Evolutionary conservation across 2,113 vertebrate species (phyloP).

Genomic region (Ahaetulla prasina): DNA sequence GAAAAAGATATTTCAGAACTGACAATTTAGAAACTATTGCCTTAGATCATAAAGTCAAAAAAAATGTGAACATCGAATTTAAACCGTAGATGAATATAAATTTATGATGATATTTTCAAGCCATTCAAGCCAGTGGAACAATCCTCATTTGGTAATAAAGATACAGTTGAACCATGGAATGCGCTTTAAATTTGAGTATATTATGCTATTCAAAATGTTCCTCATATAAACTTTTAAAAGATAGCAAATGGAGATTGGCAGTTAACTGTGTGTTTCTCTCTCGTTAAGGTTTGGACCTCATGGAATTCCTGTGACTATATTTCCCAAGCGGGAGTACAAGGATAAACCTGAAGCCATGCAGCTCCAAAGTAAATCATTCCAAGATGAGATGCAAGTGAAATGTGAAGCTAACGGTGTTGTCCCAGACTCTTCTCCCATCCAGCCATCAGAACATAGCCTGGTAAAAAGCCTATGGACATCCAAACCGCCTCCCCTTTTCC

Average conservation of each 20-base stretch:
- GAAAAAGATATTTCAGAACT: background rate
- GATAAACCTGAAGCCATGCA: conserved; percentile 81
- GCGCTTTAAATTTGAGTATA: background rate
- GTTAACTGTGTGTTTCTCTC: conserved; percentile 34
- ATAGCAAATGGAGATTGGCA: background rate
- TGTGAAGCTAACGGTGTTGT: conserved; percentile 66
- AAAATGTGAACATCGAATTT: background rate
- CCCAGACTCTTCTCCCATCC: conserved; percentile 62
- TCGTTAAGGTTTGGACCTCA: conserved; percentile 91
- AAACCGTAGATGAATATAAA: background rate
- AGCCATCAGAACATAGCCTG: conserved; percentile 63
- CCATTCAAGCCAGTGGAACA: background rate
- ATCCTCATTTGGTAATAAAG: background rate
- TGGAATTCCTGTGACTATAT: conserved; percentile 94
- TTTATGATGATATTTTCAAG: background rate
- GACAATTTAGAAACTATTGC: background rate
- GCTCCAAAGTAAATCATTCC: conserved; percentile 79
- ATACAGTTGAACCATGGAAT: background rate
- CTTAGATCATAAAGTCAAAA: background rate
- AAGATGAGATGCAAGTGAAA: conserved; percentile 71
- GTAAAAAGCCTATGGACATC: conserved; percentile 81
- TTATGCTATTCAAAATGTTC: background rate
- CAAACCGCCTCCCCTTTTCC: conserved; percentile 91
- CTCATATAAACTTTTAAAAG: background rate
- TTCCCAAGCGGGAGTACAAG: conserved; percentile 87